A percentile compares a stretch with the other conserved stretches of the same genome.
Conservation (phyloP, 1,140 invertebrate genomes). For the Alviniconcha marisindica region DNA sequence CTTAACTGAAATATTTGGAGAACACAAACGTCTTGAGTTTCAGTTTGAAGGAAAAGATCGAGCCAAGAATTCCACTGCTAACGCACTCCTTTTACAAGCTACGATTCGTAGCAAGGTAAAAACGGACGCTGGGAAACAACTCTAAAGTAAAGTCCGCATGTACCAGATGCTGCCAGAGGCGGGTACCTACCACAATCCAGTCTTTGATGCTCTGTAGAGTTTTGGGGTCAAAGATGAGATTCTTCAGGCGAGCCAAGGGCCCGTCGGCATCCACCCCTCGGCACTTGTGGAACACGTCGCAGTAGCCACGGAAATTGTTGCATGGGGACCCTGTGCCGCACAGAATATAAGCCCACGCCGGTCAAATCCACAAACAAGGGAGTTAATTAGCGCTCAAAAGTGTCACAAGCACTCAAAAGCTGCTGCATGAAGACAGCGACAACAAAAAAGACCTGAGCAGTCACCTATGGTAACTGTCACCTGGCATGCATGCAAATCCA, state of each 20-base stretch:
- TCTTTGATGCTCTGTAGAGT: conserved; percentile 81
- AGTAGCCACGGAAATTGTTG: conserved; percentile 96
- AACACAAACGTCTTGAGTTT: no score
- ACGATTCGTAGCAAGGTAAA: neutral
- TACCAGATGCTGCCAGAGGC: no score
- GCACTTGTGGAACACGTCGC: conserved; percentile 98
- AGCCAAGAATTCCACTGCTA: neutral
- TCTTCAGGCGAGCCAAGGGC: conserved; percentile 96
- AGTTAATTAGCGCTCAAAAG: no score
- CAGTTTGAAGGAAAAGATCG: no score
- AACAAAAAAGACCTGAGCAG: no score
- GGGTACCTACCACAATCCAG: conserved; percentile 73
- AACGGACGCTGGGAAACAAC: neutral
- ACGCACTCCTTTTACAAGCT: neutral
- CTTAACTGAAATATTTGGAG: no score
- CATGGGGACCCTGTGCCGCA: conserved; percentile 92
- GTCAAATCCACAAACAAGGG: no score
- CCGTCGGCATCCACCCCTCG: conserved; percentile 98
- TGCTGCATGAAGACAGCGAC: no score
- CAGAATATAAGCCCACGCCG: neutral
- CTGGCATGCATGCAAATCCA: no score
- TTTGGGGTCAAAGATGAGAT: conserved; percentile 94
- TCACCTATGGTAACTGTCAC: no score
- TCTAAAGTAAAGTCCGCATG: no score
- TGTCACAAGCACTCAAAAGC: no score